These are phyloP conservation scores for Diogma glabrata DNA, from an alignment of 2,888 invertebrate species.

Conservation along the genomic window DNA sequence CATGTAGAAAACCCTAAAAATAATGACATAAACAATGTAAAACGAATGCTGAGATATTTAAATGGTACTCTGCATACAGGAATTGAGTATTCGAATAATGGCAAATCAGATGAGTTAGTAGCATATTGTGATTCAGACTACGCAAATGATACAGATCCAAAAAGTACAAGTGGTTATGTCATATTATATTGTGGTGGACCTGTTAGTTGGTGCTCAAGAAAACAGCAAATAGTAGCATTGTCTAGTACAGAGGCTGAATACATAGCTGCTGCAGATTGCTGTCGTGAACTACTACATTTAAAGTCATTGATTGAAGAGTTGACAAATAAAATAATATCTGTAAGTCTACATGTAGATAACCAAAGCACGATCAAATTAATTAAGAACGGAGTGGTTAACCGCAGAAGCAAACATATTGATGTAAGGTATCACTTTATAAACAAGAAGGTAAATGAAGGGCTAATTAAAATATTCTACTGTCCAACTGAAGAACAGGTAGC, in stretches of 20 bases:
- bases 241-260: constrained; percentile 15
- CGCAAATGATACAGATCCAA: constrained; percentile 14
- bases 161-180: constrained; percentile 16
- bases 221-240: constrained; percentile 15
- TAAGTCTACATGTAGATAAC: not conserved
- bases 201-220: constrained; percentile 16
- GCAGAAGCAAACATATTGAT: constrained; percentile 14
- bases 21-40: not conserved
- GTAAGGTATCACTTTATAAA: constrained; percentile 13
- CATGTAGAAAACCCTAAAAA: not conserved
- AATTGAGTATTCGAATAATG: not conserved
- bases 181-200: constrained; percentile 12
- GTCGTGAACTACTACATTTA: not conserved
- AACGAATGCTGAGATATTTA: not conserved
- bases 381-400: not conserved
- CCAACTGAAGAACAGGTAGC: constrained; percentile 15
- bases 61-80: not conserved
- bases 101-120: not conserved
- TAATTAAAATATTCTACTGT: constrained; percentile 13
- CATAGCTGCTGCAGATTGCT: constrained; percentile 9
- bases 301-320: not conserved
- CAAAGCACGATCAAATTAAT: not conserved
- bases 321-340: not conserved
- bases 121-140: not conserved
- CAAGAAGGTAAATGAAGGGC: constrained; percentile 12